Evolutionary conservation across 2,797 vertebrate species (phyloP), one percentile per base, ranked within the genome.

Genomic region (Carapus acus): DNA sequence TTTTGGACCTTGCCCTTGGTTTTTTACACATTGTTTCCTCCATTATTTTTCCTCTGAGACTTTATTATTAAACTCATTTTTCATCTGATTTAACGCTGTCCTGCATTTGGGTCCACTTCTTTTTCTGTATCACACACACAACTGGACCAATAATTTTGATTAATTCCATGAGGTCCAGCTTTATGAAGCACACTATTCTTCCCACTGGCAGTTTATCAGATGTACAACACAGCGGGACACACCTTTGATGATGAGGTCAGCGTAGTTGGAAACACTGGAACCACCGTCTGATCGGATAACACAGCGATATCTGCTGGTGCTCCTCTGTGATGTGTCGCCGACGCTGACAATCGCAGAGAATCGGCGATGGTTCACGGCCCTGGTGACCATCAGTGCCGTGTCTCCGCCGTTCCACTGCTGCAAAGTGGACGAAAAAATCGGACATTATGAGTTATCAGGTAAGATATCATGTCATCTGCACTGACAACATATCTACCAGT

Each of bases 391-490:
- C 65, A 95, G 73, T 0, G 94, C 93, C 0, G 94, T 95, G 84
- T 97, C 95, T 61, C 87, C 89, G 5, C 95, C 95, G 1, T 95
- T 96, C 94, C 94, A 97, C 70, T 98, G 95, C 94, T 97, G 88
- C 23, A 54, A 1, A 24, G 18, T 8, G 33, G 58, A 20, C 0
- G 29, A 0, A 19, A 19, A 2, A 49, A 21, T 17, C n/a, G 20
- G 29, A n/a, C n/a, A n/a, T n/a, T 15, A 2, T 18, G 18, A 15
- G 6, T 36, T 36, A 2, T 36, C 2, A 36, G 13, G 14, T n/a
- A 11, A 36, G 34, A 6, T 15, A 3, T 36, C 6, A 6, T 29
- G 6, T 29, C 27, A 29, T 11, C 27, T 6, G 27, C 11, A 11
- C 27, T 29, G 27, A 6, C 6, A 29, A 29, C 6, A 6, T 11